These are phyloP conservation scores for Lagria hirta DNA, from an alignment of 2,888 invertebrate genomes.

Conservation along the genomic window DNA sequence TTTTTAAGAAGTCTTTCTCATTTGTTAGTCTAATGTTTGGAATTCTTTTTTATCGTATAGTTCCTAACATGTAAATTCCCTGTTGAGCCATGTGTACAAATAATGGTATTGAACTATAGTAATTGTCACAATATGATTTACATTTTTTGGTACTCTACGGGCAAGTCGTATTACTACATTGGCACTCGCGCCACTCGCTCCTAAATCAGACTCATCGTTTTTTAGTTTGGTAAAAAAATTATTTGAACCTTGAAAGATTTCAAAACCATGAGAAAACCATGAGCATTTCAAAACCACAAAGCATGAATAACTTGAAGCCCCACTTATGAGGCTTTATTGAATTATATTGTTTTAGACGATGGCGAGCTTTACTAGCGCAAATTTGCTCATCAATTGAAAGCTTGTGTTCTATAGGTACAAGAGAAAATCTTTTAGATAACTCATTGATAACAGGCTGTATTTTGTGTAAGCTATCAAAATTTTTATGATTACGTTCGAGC, in stretches of 20 bases:
- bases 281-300: conserved; percentile 37
- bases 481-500: no score
- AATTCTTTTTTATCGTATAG: conserved; percentile 40
- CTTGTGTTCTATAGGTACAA: no score
- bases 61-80: conserved; percentile 41
- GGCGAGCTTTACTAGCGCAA: conserved; percentile 34
- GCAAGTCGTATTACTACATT: conserved; percentile 45
- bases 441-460: no score
- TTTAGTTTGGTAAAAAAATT: conserved; percentile 21
- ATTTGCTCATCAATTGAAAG: conserved; percentile 30
- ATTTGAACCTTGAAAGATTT: conserved; percentile 40
- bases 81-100: conserved; percentile 35
- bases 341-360: conserved; percentile 39
- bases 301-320: conserved; percentile 37
- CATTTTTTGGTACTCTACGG: conserved; percentile 38
- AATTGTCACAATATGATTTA: conserved; percentile 45
- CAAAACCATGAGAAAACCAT: conserved; percentile 43
- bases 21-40: conserved; percentile 33
- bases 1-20: not conserved
- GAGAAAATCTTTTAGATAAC: no score
- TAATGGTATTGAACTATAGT: conserved; percentile 37
- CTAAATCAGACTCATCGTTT: conserved; percentile 40
- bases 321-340: conserved; percentile 48
- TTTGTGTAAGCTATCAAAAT: no score
- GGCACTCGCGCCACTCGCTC: conserved; percentile 38